These are phyloP conservation scores for Sternotherus odoratus DNA, from an alignment of 2,797 vertebrate species.

Conservation along the genomic window DNA sequence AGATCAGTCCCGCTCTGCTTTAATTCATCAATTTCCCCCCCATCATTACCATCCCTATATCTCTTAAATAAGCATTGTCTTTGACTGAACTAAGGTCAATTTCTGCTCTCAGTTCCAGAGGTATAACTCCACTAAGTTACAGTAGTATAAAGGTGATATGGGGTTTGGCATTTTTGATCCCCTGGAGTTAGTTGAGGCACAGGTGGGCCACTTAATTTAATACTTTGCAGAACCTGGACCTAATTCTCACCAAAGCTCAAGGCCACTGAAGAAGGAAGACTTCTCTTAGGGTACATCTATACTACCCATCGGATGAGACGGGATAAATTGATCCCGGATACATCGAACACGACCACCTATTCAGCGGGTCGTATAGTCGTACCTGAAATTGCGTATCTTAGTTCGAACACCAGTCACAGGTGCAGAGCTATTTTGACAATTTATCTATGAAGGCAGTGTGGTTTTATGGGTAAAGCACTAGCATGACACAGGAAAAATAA, in stretches of 20 bases:
- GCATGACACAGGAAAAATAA: not conserved
- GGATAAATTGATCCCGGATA: no score
- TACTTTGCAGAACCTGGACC: not conserved
- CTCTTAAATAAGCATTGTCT: not conserved
- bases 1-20: not conserved
- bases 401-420: no score
- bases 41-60: not conserved
- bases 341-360: no score
- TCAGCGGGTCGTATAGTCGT: no score
- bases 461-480: not conserved
- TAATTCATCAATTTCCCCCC: not conserved
- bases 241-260: not conserved
- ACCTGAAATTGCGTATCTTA: no score
- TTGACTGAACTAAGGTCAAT: not conserved
- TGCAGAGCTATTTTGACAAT: not conserved
- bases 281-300: no score
- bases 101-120: not conserved
- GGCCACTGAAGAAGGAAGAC: not conserved
- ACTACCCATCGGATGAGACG: no score
- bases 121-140: not conserved
- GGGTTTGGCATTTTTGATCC: accelerated
- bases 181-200: no score
- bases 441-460: not conserved
- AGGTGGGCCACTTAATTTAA: accelerated
- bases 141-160: accelerated